Percentiles rank a stretch among this genome's conserved stretches.
These are phyloP conservation scores for Ganaspis brasiliensis DNA, from an alignment of 2,888 invertebrate genomes.

Conservation along the genomic window DNA sequence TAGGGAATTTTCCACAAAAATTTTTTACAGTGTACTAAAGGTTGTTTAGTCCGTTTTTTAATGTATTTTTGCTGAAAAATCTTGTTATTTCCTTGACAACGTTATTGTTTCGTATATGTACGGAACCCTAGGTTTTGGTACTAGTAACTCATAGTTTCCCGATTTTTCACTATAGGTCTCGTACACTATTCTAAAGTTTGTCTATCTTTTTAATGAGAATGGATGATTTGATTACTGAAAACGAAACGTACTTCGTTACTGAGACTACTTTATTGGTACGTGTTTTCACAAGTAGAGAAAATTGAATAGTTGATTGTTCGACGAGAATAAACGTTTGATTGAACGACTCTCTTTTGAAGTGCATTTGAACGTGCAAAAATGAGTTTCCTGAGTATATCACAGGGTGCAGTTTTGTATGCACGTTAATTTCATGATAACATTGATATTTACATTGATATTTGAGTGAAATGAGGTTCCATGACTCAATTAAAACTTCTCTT, in stretches of 20 bases:
- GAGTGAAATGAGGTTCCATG: no score
- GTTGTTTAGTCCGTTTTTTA: no score
- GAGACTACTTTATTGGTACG: conserved; percentile 11
- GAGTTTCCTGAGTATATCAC: background rate
- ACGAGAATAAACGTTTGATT: conserved; percentile 14
- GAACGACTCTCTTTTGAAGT: conserved; percentile 13
- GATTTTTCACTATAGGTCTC: no score
- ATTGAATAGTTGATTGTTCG: conserved; percentile 19
- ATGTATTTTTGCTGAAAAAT: no score
- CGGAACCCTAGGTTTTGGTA: no score
- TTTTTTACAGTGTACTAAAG: no score
- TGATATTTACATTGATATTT: background rate
- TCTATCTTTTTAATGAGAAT: background rate
- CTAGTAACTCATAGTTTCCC: no score
- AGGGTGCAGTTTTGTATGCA: background rate
- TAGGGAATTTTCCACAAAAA: no score
- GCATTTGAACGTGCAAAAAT: background rate
- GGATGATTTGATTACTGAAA: background rate
- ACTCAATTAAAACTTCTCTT: no score
- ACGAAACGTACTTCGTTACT: background rate
- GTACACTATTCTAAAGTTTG: no score
- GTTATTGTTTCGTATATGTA: no score
- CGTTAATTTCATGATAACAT: background rate
- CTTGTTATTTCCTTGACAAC: no score
- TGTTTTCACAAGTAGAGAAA: conserved; percentile 13